Conservation (phyloP, 2,888 invertebrate genomes). For the Boloria selene region DNA sequence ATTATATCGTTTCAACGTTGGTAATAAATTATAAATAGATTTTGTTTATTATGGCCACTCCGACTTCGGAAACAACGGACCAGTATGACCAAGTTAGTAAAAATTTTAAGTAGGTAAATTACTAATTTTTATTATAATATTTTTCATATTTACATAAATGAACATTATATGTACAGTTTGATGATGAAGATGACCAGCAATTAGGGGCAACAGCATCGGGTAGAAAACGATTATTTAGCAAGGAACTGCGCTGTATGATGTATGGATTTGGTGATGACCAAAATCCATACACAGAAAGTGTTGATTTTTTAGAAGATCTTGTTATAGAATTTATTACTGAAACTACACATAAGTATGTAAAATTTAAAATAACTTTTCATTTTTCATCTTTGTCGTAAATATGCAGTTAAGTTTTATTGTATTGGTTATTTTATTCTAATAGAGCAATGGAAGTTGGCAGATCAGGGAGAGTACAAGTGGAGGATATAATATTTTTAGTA, state of each 20-base stretch:
- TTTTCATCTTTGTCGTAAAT: too few species aligned
- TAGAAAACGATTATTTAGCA: slow-evolving; percentile 93
- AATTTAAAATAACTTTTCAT: too few species aligned
- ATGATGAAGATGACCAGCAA: slow-evolving; percentile 88
- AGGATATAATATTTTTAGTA: slow-evolving; percentile 98
- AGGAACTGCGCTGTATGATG: slow-evolving; percentile 98
- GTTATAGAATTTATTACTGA: slow-evolving; percentile 99
- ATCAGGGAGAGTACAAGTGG: slow-evolving; percentile 98
- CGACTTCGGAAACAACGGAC: slow-evolving; percentile 64
- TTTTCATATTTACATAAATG: neutral
- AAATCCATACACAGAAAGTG: slow-evolving; percentile 99
- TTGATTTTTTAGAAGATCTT: slow-evolving; percentile 97
- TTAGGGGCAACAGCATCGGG: slow-evolving; percentile 87
- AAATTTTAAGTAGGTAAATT: neutral
- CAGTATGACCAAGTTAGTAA: slow-evolving; percentile 68
- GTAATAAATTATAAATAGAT: neutral
- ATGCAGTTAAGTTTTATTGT: neutral
- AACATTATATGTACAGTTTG: slow-evolving; percentile 59
- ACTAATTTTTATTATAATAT: neutral
- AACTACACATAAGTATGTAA: slow-evolving; percentile 86
- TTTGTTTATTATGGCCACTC: slow-evolving; percentile 55
- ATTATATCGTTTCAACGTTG: neutral
- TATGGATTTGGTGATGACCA: slow-evolving; percentile 99
- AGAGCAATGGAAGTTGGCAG: slow-evolving; percentile 98
- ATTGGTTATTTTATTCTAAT: neutral